A percentile compares a stretch with the other conserved stretches of the same genome.
Conservation (phyloP, 2,888 invertebrate genomes). For the Tortricodes alternella region DNA sequence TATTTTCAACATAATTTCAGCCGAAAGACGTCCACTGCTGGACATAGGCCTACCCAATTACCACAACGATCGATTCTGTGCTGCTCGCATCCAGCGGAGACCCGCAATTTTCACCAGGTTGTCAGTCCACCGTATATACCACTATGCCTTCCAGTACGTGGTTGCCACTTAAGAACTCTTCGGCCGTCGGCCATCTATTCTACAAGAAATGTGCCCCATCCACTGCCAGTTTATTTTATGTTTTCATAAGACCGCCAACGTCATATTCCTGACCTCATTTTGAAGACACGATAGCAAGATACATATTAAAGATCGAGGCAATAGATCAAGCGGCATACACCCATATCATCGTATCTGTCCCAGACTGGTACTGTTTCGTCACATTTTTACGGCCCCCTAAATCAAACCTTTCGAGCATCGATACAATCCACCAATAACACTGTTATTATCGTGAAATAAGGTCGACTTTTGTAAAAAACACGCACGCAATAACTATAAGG, state of each 20-base stretch:
- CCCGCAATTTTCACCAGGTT: too few relatives aligned
- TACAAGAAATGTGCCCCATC: too few relatives aligned
- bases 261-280: background rate
- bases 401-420: constrained; percentile 35
- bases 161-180: too few relatives aligned
- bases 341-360: constrained; percentile 32
- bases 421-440: background rate
- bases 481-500: constrained; percentile 8
- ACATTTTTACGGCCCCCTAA: constrained; percentile 43
- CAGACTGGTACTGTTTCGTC: constrained; percentile 41
- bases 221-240: too few relatives aligned
- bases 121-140: too few relatives aligned
- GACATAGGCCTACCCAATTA: too few relatives aligned
- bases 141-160: too few relatives aligned
- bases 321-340: constrained; percentile 29
- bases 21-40: too few relatives aligned
- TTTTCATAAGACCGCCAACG: background rate
- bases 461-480: background rate
- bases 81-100: too few relatives aligned
- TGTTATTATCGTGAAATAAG: background rate
- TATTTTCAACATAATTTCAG: too few relatives aligned
- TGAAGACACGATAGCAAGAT: background rate
- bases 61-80: too few relatives aligned
- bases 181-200: too few relatives aligned
- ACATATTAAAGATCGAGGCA: constrained; percentile 18